Percentiles rank a stretch among this genome's conserved stretches.
phyloP scores from a whole-genome alignment of 2,113 vertebrate species.

The Galeopterus variegatus region DNA sequence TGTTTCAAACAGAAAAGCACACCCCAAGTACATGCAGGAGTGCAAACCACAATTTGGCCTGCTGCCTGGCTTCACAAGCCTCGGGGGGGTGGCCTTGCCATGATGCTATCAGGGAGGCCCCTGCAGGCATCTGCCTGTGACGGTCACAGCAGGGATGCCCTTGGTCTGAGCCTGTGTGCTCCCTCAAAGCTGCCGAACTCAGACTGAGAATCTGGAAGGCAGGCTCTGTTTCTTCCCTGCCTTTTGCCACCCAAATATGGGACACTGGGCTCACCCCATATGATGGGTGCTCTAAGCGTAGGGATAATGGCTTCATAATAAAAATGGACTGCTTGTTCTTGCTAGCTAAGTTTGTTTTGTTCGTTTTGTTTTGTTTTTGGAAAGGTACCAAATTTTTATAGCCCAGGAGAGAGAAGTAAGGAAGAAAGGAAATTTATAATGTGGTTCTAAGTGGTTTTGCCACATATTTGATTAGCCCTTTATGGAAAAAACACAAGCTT shows the following conservation, averaged over 20 bases:
- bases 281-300: neutral
- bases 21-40: neutral
- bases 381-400: neutral
- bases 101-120: neutral
- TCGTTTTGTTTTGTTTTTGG: conserved; percentile 15
- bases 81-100: neutral
- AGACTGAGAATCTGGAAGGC: neutral
- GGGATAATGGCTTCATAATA: neutral
- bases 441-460: conserved; percentile 65
- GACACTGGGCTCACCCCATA: neutral
- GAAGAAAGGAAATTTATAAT: conserved; percentile 68
- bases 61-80: neutral
- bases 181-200: neutral
- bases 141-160: neutral
- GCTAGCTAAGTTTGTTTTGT: neutral
- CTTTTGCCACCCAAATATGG: neutral
- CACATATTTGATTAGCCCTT: conserved; percentile 67
- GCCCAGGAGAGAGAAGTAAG: conserved; percentile 8
- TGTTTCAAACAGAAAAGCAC: neutral
- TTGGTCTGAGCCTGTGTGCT: neutral
- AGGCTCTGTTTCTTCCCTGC: neutral
- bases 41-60: neutral
- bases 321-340: neutral
- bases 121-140: neutral
- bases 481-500: conserved; percentile 65